phyloP scores from a whole-genome alignment of 2,113 vertebrate genomes.

The Balaeniceps rex region DNA sequence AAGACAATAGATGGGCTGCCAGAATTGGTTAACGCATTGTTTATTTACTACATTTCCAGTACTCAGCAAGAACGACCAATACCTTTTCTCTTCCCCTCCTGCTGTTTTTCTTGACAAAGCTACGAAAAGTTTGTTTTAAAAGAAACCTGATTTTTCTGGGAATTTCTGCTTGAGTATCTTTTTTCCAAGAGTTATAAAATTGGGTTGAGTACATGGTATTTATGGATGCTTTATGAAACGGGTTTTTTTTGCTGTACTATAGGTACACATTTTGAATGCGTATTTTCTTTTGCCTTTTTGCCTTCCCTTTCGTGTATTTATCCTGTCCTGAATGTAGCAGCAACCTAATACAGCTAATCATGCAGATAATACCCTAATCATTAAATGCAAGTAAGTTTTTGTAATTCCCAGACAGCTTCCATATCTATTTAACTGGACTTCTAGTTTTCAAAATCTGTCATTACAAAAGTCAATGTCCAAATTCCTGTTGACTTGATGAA shows the following conservation, averaged over 20 bases:
- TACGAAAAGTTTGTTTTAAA: not conserved
- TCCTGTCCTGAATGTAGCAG: not conserved
- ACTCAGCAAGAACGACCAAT: not conserved
- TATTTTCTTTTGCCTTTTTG: not conserved
- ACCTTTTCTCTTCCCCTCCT: not conserved
- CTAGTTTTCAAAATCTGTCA: not conserved
- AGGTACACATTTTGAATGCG: not conserved
- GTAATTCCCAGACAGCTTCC: not conserved
- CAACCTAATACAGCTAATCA: not conserved
- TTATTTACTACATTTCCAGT: not conserved
- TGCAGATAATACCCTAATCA: not conserved
- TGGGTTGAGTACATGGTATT: rapidly evolving
- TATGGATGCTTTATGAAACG: not conserved
- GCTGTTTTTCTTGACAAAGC: not conserved
- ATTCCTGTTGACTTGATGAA: not conserved
- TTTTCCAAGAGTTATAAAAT: not conserved
- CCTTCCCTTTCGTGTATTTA: rapidly evolving
- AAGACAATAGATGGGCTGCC: not conserved
- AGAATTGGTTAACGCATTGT: not conserved
- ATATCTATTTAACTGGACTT: not conserved
- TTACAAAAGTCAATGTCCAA: not conserved
- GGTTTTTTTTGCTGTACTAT: not conserved
- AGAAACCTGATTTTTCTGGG: not conserved
- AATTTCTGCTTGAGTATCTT: not conserved
- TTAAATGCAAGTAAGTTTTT: not conserved